Conservation (phyloP, 2,888 invertebrate genomes). For the Aethes cnicana region DNA sequence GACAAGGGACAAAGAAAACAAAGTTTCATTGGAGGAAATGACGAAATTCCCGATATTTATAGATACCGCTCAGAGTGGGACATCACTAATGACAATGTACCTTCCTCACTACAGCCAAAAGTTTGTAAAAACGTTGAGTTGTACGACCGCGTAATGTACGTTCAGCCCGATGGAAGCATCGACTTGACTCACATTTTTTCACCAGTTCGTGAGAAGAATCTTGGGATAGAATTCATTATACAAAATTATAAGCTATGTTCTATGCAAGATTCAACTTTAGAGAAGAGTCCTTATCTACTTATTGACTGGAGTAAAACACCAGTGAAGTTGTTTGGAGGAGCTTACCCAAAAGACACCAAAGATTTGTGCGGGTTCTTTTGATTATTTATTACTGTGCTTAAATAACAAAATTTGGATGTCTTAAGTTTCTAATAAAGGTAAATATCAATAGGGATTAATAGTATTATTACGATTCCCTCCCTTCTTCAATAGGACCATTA, state of each 20-base stretch:
- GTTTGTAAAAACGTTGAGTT: constrained; percentile 65
- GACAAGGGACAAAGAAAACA: constrained; percentile 54
- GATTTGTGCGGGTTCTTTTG: constrained; percentile 83
- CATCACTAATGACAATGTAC: constrained; percentile 42
- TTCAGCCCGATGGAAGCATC: constrained; percentile 65
- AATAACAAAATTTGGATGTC: constrained; percentile 6
- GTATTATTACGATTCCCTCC: too few relatives aligned
- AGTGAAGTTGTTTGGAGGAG: constrained; percentile 86
- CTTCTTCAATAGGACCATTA: too few relatives aligned
- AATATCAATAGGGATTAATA: too few relatives aligned
- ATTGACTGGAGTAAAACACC: constrained; percentile 86
- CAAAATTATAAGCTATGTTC: constrained; percentile 71
- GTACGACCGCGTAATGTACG: constrained; percentile 56
- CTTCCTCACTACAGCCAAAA: constrained; percentile 54
- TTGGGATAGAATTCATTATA: constrained; percentile 61
- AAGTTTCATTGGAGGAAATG: constrained; percentile 65
- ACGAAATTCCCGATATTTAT: constrained; percentile 64
- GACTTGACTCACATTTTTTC: constrained; percentile 61
- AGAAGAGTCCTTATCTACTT: constrained; percentile 56
- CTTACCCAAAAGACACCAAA: constrained; percentile 81
- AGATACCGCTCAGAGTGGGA: constrained; percentile 62
- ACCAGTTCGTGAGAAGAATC: constrained; percentile 57
- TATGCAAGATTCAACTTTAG: constrained; percentile 52
- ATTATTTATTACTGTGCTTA: constrained; percentile 26
- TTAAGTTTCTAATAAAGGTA: neutral